Base-by-base conservation (phyloP, 2,113 vertebrate species). In the Prinia subflava region DNA sequence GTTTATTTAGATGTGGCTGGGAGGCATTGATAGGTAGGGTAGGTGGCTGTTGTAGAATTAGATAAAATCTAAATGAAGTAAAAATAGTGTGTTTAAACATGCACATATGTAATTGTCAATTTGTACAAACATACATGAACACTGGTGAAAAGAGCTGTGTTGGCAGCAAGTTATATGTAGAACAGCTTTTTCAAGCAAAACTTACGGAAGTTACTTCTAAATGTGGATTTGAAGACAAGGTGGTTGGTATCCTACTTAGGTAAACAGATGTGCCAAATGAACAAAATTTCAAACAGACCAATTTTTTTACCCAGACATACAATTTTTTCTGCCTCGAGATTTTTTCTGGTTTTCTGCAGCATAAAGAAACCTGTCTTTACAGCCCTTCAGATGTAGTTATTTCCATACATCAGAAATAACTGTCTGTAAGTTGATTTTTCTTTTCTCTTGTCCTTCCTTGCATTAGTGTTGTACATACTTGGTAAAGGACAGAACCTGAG, bases 71-170 rank as follows among this genome's bases (percentile, higher is more conserved):
- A 28, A 85, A 30, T 57, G 50, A 79, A 71, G 33, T 22, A 55
- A 30, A 83, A 25, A 47, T 5, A 49, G 20, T 74, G 17, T 77
- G 22, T 75, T 62, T 60, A 55, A 49, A 37, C 28, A 6, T 67
- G 60, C 37, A 33, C 1, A 0, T 60, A 2, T 24, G 5, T 28
- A 19, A 33, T 35, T 35, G 13, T 3, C 39, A 14, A 1, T 50
- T 9, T 60, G 13, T 69, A 35, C 35, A n/a, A 53, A 31, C 25
- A 4, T 13, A 22, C 0, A 0, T 60, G 35, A 67, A 16, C 15
- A 11, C 23, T 16, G 28, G 18, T n/a, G 44, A 30, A 12, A 21
- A 35, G 67, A 60, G 46, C 50, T 59, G 17, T 31, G 28, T 15
- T 75, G 62, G 14, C 67, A 79, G n/a, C 24, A 30, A 25, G 23